A percentile compares a stretch with the other conserved stretches of the same genome.
These are phyloP conservation scores for Gallinago nigripennis DNA, from an alignment of 2,797 vertebrate species.

Conservation along the genomic window DNA sequence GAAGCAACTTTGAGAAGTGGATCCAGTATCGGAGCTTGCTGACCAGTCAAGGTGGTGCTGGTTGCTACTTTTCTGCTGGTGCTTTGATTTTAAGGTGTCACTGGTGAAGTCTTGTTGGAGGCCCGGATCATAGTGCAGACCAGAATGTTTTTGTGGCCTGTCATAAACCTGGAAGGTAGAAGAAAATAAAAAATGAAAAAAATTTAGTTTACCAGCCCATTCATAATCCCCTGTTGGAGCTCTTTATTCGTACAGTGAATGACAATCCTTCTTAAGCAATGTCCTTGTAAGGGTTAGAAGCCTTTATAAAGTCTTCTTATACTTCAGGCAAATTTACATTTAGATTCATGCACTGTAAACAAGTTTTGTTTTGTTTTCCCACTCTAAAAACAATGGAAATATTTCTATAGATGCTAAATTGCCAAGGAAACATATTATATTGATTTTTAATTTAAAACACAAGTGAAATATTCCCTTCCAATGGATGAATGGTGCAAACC, in stretches of 20 bases:
- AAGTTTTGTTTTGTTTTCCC: background rate
- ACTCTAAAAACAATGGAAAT: slow-evolving; percentile 22
- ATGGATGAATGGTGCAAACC: slow-evolving; percentile 1
- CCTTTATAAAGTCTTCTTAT: background rate
- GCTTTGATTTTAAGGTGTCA: slow-evolving; percentile 93
- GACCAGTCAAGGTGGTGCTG: slow-evolving; percentile 90
- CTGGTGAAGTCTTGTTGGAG: slow-evolving; percentile 88
- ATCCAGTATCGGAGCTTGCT: slow-evolving; percentile 78
- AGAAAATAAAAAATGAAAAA: slow-evolving; percentile 33
- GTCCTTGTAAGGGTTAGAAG: background rate
- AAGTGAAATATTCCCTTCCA: slow-evolving; percentile 21
- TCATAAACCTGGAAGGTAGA: slow-evolving; percentile 86
- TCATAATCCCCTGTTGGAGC: background rate
- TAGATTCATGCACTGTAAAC: background rate
- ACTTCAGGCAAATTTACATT: background rate
- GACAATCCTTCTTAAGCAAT: background rate
- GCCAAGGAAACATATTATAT: background rate
- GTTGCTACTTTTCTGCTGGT: slow-evolving; percentile 90
- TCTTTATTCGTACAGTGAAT: background rate
- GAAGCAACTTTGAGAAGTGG: slow-evolving; percentile 81
- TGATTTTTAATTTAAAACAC: slow-evolving; percentile 55
- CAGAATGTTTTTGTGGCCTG: slow-evolving; percentile 86
- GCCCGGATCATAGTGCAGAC: slow-evolving; percentile 86
- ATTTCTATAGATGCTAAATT: slow-evolving; percentile 22
- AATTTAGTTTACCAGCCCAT: background rate